These are phyloP conservation scores for Centropyge bicolor DNA, from an alignment of 2,797 vertebrate species.

Conservation along the genomic window DNA sequence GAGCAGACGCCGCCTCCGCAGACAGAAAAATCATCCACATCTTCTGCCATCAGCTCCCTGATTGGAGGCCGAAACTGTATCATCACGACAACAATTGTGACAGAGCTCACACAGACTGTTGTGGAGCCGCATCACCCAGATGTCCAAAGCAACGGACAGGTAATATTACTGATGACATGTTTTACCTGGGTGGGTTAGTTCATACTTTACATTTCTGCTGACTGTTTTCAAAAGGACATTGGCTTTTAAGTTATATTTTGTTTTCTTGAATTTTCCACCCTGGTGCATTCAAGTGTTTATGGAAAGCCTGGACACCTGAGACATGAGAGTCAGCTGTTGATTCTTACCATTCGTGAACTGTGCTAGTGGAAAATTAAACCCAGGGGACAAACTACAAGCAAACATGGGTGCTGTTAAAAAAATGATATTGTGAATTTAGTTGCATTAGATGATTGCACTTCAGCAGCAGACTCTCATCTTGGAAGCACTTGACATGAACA, in stretches of 20 bases:
- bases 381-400: neutral
- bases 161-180: conserved; percentile 38
- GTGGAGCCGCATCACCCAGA: conserved; percentile 71
- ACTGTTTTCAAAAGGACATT: neutral
- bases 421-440: neutral
- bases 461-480: neutral
- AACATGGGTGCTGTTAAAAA: neutral
- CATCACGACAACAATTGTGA: conserved; percentile 85
- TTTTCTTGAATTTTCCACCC: conserved; percentile 11
- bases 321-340: conserved; percentile 2
- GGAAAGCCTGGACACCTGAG: conserved; percentile 25
- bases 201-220: neutral
- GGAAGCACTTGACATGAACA: neutral
- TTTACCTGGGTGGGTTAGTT: neutral
- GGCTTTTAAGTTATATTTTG: neutral
- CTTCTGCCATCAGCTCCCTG: conserved; percentile 78
- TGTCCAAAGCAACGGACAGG: conserved; percentile 67
- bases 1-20: conserved; percentile 31
- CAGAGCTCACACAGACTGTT: conserved; percentile 82
- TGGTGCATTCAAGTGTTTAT: conserved; percentile 18
- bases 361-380: conserved; percentile 31
- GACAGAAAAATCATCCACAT: conserved; percentile 49
- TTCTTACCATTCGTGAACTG: neutral
- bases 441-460: neutral
- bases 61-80: conserved; percentile 80